Evolutionary conservation across 2,888 invertebrate genomes (phyloP).

Genomic region (Temnothorax rugatulus): DNA sequence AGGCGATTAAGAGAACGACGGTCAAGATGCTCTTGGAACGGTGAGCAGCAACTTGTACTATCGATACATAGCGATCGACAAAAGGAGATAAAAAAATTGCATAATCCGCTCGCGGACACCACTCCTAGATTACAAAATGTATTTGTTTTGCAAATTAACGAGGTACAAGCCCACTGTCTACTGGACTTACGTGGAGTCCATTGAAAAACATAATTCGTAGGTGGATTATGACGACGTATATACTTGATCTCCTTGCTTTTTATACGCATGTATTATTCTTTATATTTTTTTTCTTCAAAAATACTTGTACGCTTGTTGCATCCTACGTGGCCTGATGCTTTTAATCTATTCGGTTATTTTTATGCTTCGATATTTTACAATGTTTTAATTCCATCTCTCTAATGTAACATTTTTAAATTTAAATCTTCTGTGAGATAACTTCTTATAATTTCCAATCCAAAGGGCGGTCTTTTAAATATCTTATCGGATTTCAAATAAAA

Average conservation of each 20-base stretch:
- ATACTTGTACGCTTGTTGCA: not conserved
- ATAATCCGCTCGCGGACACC: constrained; percentile 33
- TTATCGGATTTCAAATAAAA: not conserved
- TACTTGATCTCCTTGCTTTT: not conserved
- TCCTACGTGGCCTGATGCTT: not conserved
- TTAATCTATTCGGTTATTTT: constrained; percentile 10
- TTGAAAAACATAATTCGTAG: constrained; percentile 9
- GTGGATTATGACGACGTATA: not conserved
- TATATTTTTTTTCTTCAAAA: not conserved
- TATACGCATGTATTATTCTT: constrained; percentile 7
- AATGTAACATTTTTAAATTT: not conserved
- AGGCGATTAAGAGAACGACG: constrained; percentile 43
- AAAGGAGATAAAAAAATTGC: constrained; percentile 25
- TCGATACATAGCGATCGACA: not conserved
- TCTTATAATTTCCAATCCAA: not conserved
- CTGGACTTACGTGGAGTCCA: not conserved
- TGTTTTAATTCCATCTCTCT: not conserved
- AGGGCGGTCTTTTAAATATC: not conserved
- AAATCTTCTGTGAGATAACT: not conserved
- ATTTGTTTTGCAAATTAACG: constrained; percentile 51
- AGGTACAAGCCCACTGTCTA: not conserved
- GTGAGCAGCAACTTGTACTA: constrained; percentile 28
- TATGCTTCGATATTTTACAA: not conserved
- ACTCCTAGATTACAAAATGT: constrained; percentile 33
- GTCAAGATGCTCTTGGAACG: constrained; percentile 32